phyloP scores from a whole-genome alignment of 1,140 invertebrate species.

The Sminthurides bifidus region DNA sequence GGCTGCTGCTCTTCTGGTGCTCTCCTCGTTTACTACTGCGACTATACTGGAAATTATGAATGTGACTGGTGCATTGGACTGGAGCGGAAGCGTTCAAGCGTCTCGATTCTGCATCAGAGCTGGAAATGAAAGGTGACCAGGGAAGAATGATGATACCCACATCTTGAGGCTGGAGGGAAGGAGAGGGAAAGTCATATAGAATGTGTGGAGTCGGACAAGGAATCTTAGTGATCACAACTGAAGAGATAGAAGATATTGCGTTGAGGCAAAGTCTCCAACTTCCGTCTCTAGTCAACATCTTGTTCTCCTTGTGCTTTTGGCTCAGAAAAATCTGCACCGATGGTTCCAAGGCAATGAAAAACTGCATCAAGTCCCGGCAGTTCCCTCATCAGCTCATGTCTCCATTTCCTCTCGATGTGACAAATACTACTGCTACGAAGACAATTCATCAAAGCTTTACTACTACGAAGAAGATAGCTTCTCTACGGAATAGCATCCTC shows the following conservation, averaged over 20 bases:
- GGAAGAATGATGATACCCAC: background rate
- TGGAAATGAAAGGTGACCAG: background rate
- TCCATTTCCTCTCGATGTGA: too few relatives aligned
- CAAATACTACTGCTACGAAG: too few relatives aligned
- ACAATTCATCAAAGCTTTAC: too few relatives aligned
- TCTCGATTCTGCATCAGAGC: background rate
- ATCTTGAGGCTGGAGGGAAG: background rate
- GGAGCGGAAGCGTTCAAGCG: background rate
- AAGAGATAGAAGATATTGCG: background rate
- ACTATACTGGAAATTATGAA: background rate
- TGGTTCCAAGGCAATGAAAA: too few relatives aligned
- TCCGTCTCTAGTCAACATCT: background rate
- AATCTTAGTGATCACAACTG: background rate
- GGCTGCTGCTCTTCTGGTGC: slow-evolving; percentile 12
- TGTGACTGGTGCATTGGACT: background rate
- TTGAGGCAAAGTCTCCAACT: background rate
- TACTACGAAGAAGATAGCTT: too few relatives aligned
- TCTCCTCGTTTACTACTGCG: slow-evolving; percentile 1
- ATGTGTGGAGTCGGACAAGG: background rate
- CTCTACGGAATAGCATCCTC: too few relatives aligned
- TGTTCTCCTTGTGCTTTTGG: background rate
- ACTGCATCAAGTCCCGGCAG: too few relatives aligned
- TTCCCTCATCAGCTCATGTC: too few relatives aligned
- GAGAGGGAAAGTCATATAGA: background rate
- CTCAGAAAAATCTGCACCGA: too few relatives aligned